Conservation (phyloP, 1,140 invertebrate genomes). For the Galleria mellonella region DNA sequence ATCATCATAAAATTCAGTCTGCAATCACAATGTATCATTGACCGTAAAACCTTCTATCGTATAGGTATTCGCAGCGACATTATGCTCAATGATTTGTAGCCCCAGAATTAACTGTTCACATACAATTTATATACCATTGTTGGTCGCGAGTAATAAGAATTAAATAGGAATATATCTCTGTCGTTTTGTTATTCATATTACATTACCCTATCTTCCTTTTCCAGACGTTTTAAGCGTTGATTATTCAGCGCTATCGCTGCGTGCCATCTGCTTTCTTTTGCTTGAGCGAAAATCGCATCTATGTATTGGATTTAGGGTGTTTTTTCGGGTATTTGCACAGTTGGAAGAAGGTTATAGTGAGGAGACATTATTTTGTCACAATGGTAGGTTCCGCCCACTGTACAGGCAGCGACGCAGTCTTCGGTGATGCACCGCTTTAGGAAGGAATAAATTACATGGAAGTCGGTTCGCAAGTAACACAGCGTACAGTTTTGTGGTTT, state of each 20-base stretch:
- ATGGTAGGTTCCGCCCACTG: constrained; percentile 65
- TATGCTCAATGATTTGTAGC: constrained; percentile 17
- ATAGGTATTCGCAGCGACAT: constrained; percentile 5
- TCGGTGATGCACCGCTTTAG: constrained; percentile 68
- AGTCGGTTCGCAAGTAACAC: constrained; percentile 30
- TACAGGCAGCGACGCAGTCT: constrained; percentile 37
- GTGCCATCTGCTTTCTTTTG: constrained; percentile 50
- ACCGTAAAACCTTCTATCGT: background rate
- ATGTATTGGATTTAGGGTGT: constrained; percentile 26
- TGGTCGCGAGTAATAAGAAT: constrained; percentile 57
- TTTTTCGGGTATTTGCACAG: constrained; percentile 24
- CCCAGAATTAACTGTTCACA: constrained; percentile 18
- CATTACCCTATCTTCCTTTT: constrained; percentile 73
- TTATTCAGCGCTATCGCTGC: constrained; percentile 66
- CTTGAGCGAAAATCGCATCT: constrained; percentile 31
- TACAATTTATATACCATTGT: constrained; percentile 54
- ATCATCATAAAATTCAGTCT: no score
- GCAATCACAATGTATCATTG: no score
- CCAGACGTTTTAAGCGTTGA: constrained; percentile 72
- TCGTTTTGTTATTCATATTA: constrained; percentile 73
- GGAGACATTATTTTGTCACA: constrained; percentile 72
- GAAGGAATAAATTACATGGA: constrained; percentile 66
- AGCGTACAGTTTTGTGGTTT: constrained; percentile 46
- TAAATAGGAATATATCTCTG: constrained; percentile 67
- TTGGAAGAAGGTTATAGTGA: constrained; percentile 44